Base-by-base conservation (phyloP, 2,113 vertebrate species). In the Ursus arctos region DNA sequence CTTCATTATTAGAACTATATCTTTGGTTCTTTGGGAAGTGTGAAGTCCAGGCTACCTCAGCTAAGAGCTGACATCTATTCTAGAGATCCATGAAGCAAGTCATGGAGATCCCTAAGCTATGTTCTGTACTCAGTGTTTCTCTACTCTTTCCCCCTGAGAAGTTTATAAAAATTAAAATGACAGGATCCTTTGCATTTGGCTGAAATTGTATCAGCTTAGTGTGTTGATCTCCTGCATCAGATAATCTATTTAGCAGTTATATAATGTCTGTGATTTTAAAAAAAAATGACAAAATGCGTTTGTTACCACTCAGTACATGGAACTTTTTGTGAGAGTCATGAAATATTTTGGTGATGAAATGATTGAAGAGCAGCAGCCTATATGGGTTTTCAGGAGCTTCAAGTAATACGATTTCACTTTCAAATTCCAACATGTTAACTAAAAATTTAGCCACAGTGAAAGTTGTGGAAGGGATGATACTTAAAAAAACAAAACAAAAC, bases 401-500 rank as follows among this genome's bases (percentile, higher is more conserved):
- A 74, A 36, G 26, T 31, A 69, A 43, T 59, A 72, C 0, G 3
- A 71, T 80, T 85, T 85, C 49, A 47, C 7, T 16, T 82, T 91
- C 83, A 77, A 63, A 74, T 93, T 95, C 16, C 22, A 83, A 81
- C 2, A 76, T 91, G 24, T 74, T 65, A 76, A 61, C 7, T 81
- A 89, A 94, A 97, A 79, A n/a, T 40, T 72, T 87, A 91, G 1
- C 33, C 47, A 90, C 11, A 69, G 13, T 69, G 10, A 55, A 94
- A 79, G 43, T 2, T 55, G 19, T 18, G 0, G n/a, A 86, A 91
- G 22, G 19, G 6, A 2, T 24, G 16, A 92, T 84, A 71, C 2
- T 53, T 31, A 1, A 21, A 65, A 7, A 49, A 31, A 36, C 36
- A 36, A 86, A 12, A 18, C 51, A 88, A 63, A 65, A 63, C 4